Percentiles rank a stretch among this genome's conserved stretches.
phyloP scores from a whole-genome alignment of 1,140 invertebrate species.

The Chelonus insularis region DNA sequence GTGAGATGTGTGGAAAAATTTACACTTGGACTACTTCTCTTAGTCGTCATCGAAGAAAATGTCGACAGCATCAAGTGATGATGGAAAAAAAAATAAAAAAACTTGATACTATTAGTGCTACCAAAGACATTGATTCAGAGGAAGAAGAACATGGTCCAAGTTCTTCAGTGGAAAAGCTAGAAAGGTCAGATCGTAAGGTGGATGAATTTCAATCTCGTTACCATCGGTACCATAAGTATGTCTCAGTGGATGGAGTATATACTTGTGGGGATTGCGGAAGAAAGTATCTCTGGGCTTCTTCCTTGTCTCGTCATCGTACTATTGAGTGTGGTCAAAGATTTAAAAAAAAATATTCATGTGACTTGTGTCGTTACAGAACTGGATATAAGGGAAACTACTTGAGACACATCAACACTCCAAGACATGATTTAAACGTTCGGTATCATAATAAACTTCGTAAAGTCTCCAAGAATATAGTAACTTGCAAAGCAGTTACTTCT shows the following conservation, averaged over 20 bases:
- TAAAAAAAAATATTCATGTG: conserved; percentile 32
- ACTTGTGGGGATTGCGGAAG: conserved; percentile 38
- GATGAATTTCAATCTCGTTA: conserved; percentile 7
- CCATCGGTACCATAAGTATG: no score
- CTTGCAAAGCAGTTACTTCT: neutral
- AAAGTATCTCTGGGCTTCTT: conserved; percentile 42
- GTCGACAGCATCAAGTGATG: neutral
- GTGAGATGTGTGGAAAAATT: conserved; percentile 28
- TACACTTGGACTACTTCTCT: conserved; percentile 23
- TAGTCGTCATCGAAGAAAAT: conserved; percentile 9
- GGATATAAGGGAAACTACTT: conserved; percentile 28
- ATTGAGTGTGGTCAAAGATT: conserved; percentile 43
- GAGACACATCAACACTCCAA: conserved; percentile 28
- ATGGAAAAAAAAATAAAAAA: neutral
- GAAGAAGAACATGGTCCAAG: neutral
- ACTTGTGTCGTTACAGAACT: conserved; percentile 21
- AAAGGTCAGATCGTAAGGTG: conserved; percentile 16
- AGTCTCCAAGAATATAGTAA: neutral
- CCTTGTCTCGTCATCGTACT: conserved; percentile 45
- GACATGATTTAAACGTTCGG: conserved; percentile 6
- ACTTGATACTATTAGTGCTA: neutral
- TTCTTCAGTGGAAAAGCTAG: neutral
- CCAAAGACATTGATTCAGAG: neutral
- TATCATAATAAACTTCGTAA: neutral
- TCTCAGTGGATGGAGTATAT: conserved; percentile 24